Evolutionary conservation across 2,113 vertebrate species (phyloP).

Genomic region (Atrichornis clamosus): DNA sequence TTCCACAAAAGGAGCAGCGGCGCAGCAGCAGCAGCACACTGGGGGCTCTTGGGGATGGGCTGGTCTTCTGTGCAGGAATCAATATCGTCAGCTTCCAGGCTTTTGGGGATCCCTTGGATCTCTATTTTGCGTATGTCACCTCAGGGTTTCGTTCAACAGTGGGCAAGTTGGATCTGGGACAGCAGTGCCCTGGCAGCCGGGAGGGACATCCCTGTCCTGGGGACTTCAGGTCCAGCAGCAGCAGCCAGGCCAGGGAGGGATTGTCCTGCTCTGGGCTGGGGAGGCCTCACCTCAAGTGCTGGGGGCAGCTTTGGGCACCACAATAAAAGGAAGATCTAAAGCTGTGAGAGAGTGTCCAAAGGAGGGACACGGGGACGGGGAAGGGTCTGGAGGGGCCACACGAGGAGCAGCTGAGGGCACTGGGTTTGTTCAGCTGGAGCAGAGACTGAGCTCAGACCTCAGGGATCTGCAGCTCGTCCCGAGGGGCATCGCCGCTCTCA

Average conservation of each 20-base stretch:
- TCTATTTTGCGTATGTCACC: background rate
- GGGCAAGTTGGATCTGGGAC: background rate
- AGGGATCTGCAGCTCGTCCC: background rate
- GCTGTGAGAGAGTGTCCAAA: background rate
- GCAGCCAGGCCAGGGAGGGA: background rate
- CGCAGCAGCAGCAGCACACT: rapidly evolving
- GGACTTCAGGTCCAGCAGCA: background rate
- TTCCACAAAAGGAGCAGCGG: background rate
- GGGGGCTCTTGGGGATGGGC: background rate
- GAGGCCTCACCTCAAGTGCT: rapidly evolving
- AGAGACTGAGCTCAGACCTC: background rate
- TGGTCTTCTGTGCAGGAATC: background rate
- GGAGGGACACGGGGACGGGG: background rate
- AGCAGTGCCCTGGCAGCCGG: background rate
- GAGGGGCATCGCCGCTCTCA: background rate
- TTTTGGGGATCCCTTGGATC: background rate
- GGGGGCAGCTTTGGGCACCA: background rate
- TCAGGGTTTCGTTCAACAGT: background rate
- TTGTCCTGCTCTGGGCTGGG: background rate
- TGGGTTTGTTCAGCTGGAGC: background rate
- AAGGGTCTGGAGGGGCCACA: background rate
- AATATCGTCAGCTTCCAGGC: background rate
- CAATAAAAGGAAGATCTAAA: background rate
- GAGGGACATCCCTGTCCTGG: background rate
- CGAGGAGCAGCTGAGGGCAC: background rate